Base-by-base conservation (phyloP, 2,113 vertebrate species). In the Dipodomys spectabilis region DNA sequence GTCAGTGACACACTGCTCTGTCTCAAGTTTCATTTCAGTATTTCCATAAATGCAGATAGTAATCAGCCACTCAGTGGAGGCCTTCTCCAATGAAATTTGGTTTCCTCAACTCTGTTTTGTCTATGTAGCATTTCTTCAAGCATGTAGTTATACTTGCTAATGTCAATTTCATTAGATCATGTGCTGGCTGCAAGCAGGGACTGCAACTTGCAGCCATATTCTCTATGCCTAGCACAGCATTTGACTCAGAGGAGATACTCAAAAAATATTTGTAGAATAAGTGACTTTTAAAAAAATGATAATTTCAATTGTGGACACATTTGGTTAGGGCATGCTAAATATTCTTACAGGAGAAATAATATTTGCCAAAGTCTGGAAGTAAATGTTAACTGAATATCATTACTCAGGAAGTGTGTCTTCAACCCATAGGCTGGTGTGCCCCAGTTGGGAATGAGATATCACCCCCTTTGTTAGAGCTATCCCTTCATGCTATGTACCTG, bases 401-500 rank as follows among this genome's bases (percentile, higher is more conserved):
- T 60, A 53, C 30, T 60, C 20, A 60, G 49, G 62, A 6, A 16
- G 32, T 0, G 23, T 53, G 35, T 32, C 68, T 44, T 84, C 10
- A 2, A 79, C 53, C 65, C 16, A 27, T n/a, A 65, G 25, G 68
- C 44, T 39, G 25, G 64, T n/a, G 35, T 13, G 28, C n/a, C 69
- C 23, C n/a, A 83, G 64, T 22, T 73, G 35, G 68, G 74, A 84
- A 73, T 82, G 65, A 30, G 35, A 20, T 62, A 83, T 64, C 27
- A 82, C 6, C 39, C 18, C 30, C 60, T 88, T 49, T 57, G 44
- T 35, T 68, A 67, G 25, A 49, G 73, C 71, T 23, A 25, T 20
- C 82, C 27, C 80, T 78, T 79, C 77, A 28, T 60, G 69, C 27
- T 96, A 89, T 28, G 19, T n/a, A 82, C 74, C 91, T 95, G 95